Base-by-base conservation (phyloP, 2,888 invertebrate species). In the Oligia strigilis region DNA sequence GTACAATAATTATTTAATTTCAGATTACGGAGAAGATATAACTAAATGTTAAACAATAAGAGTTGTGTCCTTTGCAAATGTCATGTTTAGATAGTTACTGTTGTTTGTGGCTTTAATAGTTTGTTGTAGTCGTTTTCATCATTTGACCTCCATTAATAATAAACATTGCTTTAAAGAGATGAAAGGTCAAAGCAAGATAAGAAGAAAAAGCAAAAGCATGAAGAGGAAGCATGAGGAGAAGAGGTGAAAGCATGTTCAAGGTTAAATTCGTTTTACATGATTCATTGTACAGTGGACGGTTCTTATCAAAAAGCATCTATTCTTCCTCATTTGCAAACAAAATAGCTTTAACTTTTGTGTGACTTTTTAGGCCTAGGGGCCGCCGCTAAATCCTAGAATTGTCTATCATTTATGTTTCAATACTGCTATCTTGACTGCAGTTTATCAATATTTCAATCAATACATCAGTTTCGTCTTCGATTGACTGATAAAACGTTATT, bases 1-100 rank as follows among this genome's bases (percentile, higher is more conserved):
- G 66, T 82, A 62, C 65, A 88, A 71, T 88, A 86, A 85, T 82
- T 88, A 88, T 85, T 85, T 88, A 60, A 81, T 85, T 85, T 72
- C n/a, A 66, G 85, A 88, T 88, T 70, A 64, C 29, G 23, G 13
- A 62, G 72, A 58, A 43, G 82, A 88, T 85, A 85, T 36, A 73
- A 81, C n/a, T 58, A 52, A 82, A 77, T 75, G 69, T 77, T 77
- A 85, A 72, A 72, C 86, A 77, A 73, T 88, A 72, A 58, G 8
- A 60, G 60, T 49, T 64, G 64, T 64, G 66, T 60, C 13, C 60
- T 75, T 75, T 65, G 0, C 17, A 84, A 87, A 84, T 80, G 52
- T 65, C 74, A 67, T 74, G 65, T 78, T 79, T 65, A 4, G 29
- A 52, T 36, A 5, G 66, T 52, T 60, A 23, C 29, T 4, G 13